Evolutionary conservation across 2,797 vertebrate species (phyloP).

Genomic region (Dermochelys coriacea): DNA sequence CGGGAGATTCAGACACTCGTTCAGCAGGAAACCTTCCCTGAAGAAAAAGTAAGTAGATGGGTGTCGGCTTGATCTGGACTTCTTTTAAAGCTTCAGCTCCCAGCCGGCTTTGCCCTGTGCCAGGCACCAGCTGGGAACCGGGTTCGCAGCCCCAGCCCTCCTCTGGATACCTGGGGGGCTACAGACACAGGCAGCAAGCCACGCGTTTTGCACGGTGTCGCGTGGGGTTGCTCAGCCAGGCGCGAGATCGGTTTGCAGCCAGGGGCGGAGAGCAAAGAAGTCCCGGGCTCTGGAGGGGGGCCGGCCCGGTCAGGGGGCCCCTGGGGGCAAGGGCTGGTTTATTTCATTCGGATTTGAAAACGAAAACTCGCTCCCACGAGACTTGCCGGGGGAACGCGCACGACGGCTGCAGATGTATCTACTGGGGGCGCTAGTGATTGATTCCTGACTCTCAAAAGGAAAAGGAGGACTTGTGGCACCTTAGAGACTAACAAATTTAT

Average conservation of each 20-base stretch:
- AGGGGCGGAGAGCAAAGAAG: neutral
- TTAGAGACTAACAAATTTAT: too few species aligned
- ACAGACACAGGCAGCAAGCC: fast-evolving
- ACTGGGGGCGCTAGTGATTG: fast-evolving
- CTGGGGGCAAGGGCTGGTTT: fast-evolving
- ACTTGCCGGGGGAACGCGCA: neutral
- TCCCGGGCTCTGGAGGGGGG: fast-evolving
- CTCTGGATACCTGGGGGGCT: fast-evolving
- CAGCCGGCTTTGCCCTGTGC: fast-evolving
- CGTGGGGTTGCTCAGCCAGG: neutral
- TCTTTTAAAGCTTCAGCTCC: fast-evolving
- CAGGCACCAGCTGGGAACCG: fast-evolving
- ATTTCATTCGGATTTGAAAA: neutral
- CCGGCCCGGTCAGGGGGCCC: fast-evolving
- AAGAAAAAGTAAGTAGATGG: constrained; percentile 78
- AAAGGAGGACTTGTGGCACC: too few species aligned
- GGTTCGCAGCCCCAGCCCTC: neutral
- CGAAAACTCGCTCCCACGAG: fast-evolving
- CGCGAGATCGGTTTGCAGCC: fast-evolving
- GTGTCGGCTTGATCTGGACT: fast-evolving
- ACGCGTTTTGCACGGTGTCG: fast-evolving
- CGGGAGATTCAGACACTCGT: constrained; percentile 76
- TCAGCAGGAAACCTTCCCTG: constrained; percentile 81
- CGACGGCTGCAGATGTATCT: fast-evolving
- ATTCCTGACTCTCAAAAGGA: fast-evolving